phyloP scores from a whole-genome alignment of 2,113 vertebrate species.

The Scytalopus superciliaris region DNA sequence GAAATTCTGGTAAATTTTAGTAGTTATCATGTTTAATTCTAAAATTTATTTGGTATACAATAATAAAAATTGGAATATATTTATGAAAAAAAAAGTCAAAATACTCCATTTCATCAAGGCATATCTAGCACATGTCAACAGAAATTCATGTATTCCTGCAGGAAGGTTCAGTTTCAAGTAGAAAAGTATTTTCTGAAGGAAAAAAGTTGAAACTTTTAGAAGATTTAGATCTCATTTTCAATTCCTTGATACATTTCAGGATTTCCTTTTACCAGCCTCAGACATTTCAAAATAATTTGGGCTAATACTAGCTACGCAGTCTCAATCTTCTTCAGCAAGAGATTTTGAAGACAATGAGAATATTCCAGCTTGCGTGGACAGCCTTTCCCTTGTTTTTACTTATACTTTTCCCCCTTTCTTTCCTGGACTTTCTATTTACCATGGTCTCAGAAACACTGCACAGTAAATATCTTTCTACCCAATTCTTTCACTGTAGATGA shows the following conservation, averaged over 20 bases:
- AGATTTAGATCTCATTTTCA: background rate
- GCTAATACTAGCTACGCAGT: background rate
- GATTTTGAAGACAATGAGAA: background rate
- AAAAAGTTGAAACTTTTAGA: background rate
- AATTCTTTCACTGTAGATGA: background rate
- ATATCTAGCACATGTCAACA: background rate
- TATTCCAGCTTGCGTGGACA: background rate
- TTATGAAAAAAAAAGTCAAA: background rate
- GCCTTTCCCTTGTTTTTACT: background rate
- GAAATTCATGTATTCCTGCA: background rate
- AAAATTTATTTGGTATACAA: background rate
- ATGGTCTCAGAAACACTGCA: background rate
- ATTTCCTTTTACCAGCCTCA: background rate
- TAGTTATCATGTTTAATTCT: background rate
- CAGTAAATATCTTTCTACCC: background rate
- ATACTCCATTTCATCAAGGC: background rate
- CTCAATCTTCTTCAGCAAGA: background rate
- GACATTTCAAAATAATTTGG: background rate
- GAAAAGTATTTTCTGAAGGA: background rate
- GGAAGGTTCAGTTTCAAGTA: background rate
- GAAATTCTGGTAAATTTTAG: background rate
- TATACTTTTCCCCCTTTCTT: background rate
- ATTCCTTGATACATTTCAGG: background rate
- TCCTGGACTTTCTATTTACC: background rate
- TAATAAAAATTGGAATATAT: background rate